Evolutionary conservation across 2,113 vertebrate genomes (phyloP), one percentile per base, ranked within the genome.

Genomic region (Nannobrachium achirus): DNA sequence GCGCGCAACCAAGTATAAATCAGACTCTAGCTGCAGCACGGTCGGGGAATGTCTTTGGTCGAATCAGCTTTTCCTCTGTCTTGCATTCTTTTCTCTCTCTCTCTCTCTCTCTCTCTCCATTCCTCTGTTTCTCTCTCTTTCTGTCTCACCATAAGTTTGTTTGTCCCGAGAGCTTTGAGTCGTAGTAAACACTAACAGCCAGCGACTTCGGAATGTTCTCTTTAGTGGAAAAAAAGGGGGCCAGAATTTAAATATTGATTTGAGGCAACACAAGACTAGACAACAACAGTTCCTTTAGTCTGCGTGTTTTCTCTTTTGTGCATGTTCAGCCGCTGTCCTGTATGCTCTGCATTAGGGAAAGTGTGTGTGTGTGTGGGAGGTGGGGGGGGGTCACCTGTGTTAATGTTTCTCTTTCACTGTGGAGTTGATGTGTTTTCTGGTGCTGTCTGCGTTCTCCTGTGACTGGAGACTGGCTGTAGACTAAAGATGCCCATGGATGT

Each of bases 161-260:
- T 76, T 40, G 66, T 80, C 78, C 52, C 65, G 61, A 8, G 77
- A 78, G 77, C 77, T 71, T 52, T 16, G 13, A 76, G 77, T 79
- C 1, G 40, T 82, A 80, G 77, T 84, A 88, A 89, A 88, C n/a
- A n/a, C n/a, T n/a, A n/a, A n/a, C 79, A 73, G 55, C 63, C 66
- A 59, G 63, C 65, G 81, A 82, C 78, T 64, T 73, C 74, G 6
- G 42, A 65, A 58, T 63, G 69, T 64, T 80, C 63, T 75, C 59
- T 67, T 49, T 9, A 18, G 74, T 71, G 66, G 49, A 67, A 79
- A 66, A 40, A 66, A 40, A 11, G 20, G 20, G 25, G 76, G 41
- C 46, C 75, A 76, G 66, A 77, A 81, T 85, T 84, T 81, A 78
- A 81, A 79, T 80, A 84, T 81, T 85, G 79, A 81, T 84, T 77